These are phyloP conservation scores for Corapipo altera DNA, from an alignment of 2,113 vertebrate genomes.

Conservation along the genomic window DNA sequence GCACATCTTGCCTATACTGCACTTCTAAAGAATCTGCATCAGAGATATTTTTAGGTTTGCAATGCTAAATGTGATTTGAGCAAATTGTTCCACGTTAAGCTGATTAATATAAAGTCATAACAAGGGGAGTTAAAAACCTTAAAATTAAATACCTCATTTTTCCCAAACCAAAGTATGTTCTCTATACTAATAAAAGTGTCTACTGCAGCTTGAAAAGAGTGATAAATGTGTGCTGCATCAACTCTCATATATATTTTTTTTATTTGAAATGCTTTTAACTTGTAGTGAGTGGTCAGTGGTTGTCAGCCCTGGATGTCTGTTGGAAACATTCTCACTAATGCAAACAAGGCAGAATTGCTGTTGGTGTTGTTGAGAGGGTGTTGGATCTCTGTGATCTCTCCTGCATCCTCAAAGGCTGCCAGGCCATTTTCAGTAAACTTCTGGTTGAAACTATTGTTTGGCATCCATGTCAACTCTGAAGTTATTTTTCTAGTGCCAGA, in stretches of 20 bases:
- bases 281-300: neutral
- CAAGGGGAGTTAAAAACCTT: neutral
- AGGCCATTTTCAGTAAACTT: neutral
- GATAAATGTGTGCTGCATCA: neutral
- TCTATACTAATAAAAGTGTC: neutral
- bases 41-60: neutral
- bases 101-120: neutral
- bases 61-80: neutral
- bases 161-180: neutral
- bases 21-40: neutral
- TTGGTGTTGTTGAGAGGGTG: neutral
- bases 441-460: neutral
- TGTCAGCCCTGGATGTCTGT: neutral
- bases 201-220: neutral
- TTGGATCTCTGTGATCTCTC: neutral
- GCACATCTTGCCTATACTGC: neutral
- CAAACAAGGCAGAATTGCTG: neutral
- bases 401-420: neutral
- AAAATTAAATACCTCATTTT: neutral
- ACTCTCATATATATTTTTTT: neutral
- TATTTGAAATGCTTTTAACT: neutral
- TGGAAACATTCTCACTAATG: neutral
- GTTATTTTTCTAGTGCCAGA: neutral
- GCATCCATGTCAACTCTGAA: neutral
- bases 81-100: neutral